Percentiles rank a stretch among this genome's conserved stretches.
Evolutionary conservation across 2,888 invertebrate species (phyloP).

Genomic region (Artemia sinica): DNA sequence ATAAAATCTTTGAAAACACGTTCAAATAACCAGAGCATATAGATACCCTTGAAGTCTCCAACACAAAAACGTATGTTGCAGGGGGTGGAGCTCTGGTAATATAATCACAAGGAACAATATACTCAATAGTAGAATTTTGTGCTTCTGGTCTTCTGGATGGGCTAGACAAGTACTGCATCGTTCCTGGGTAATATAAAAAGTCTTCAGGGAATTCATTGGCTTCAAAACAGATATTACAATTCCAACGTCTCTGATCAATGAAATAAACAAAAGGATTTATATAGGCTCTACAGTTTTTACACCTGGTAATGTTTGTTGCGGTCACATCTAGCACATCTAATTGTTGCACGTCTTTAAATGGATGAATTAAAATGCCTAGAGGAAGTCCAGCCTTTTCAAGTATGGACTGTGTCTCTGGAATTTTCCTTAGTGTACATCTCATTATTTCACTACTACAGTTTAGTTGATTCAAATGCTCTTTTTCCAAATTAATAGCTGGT

Average conservation of each 20-base stretch:
- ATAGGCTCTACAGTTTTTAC: constrained; percentile 90
- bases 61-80: constrained; percentile 79
- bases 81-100: constrained; percentile 95
- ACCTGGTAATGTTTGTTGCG: constrained; percentile 87
- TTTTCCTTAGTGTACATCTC: constrained; percentile 80
- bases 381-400: constrained; percentile 88
- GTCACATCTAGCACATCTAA: constrained; percentile 90
- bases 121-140: constrained; percentile 88
- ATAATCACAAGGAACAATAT: constrained; percentile 92
- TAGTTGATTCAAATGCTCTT: constrained; percentile 61
- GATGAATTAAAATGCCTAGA: constrained; percentile 89
- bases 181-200: constrained; percentile 94
- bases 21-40: constrained; percentile 76
- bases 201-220: constrained; percentile 96
- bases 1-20: constrained; percentile 59
- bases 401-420: constrained; percentile 78
- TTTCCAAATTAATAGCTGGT: constrained; percentile 57
- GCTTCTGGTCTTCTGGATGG: constrained; percentile 88
- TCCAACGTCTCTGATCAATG: constrained; percentile 90
- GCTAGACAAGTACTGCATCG: constrained; percentile 77
- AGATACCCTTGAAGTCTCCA: constrained; percentile 81
- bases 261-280: constrained; percentile 98
- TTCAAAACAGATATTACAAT: constrained; percentile 92
- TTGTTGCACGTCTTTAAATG: constrained; percentile 84
- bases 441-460: constrained; percentile 86